Percentiles rank a stretch among this genome's conserved stretches.
Evolutionary conservation across 1,140 invertebrate species (phyloP).

Genomic region (Monomorium pharaonis): DNA sequence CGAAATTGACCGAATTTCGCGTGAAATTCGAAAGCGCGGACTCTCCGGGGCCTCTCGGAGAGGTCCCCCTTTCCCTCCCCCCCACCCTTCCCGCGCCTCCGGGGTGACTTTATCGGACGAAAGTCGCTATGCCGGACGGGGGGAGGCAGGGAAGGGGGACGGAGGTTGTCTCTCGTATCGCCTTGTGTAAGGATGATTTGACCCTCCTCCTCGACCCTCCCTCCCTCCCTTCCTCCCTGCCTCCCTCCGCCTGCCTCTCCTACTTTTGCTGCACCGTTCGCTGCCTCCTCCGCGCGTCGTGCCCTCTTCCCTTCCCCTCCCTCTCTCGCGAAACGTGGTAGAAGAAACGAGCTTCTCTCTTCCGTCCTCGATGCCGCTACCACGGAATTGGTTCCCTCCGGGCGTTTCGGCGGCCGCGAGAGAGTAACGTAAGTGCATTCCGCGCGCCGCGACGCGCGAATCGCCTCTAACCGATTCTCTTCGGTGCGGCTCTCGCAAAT

Average conservation of each 20-base stretch:
- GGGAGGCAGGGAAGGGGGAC: background rate
- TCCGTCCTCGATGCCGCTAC: slow-evolving; percentile 60
- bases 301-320: background rate
- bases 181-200: slow-evolving; percentile 65
- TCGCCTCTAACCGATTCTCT: slow-evolving; percentile 34
- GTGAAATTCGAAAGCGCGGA: slow-evolving; percentile 72
- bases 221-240: background rate
- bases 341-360: slow-evolving; percentile 58
- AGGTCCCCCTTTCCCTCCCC: background rate
- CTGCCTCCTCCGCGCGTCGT: slow-evolving; percentile 11
- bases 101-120: slow-evolving; percentile 66
- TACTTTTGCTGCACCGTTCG: slow-evolving; percentile 42
- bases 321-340: slow-evolving; percentile 41
- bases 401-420: slow-evolving; percentile 42
- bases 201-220: background rate
- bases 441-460: slow-evolving; percentile 16
- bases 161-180: slow-evolving; percentile 53
- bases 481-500: background rate
- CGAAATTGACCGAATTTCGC: slow-evolving; percentile 67
- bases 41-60: slow-evolving; percentile 21
- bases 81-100: slow-evolving; percentile 18
- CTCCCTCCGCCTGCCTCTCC: slow-evolving; percentile 20
- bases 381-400: slow-evolving; percentile 46
- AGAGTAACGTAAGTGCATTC: slow-evolving; percentile 52
- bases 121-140: slow-evolving; percentile 46